Evolutionary conservation across 1,140 invertebrate genomes (phyloP), one percentile per base, ranked within the genome.

Genomic region (Alviniconcha marisindica): DNA sequence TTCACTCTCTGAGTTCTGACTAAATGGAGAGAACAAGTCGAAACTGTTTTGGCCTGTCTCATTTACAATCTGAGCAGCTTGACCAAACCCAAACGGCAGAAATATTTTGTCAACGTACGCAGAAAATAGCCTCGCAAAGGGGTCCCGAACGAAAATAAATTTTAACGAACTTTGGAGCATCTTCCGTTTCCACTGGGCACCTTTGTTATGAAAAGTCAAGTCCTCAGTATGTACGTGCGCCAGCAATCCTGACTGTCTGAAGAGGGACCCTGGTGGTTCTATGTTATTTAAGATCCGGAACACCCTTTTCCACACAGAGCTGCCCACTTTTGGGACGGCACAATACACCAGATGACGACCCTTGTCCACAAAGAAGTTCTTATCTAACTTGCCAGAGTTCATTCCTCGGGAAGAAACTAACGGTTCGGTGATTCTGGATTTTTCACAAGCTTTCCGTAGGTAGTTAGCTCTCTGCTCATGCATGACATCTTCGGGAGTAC

Each of bases 31-130:
- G 24, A 33, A n/a, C 18, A 14, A 15, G 10, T 31, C 31, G 38
- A 7, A 18, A 42, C 14, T 74, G 21, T 74, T 40, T 14, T 48
- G 31, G 28, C 28, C 42, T 14, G 42, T 54, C 73, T 71, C 5
- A 2, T 71, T 21, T 31, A 3, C 2, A 7, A 40, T 40, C 31
- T 40, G 76, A 3, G 42, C 54, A 40, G n/a, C n/a, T n/a, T 24
- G n/a, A 7, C 21, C 5, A 74, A 44, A 78, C n/a, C 40, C 71
- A 48, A 79, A 81, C 3, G 81, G 81, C 0, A 85, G n/a, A 38
- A 85, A 73, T 40, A 85, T 74, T 76, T 85, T 85, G 77, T 85
- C 84, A 10, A 85, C 24, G 54, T 85, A 85, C 21, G 81, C 84
- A n/a, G 84, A 85, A 66, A 77, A 85, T 2, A 79, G 36, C 63